Evolutionary conservation across 2,113 vertebrate genomes (phyloP).

Genomic region (Microtus richardsoni): DNA sequence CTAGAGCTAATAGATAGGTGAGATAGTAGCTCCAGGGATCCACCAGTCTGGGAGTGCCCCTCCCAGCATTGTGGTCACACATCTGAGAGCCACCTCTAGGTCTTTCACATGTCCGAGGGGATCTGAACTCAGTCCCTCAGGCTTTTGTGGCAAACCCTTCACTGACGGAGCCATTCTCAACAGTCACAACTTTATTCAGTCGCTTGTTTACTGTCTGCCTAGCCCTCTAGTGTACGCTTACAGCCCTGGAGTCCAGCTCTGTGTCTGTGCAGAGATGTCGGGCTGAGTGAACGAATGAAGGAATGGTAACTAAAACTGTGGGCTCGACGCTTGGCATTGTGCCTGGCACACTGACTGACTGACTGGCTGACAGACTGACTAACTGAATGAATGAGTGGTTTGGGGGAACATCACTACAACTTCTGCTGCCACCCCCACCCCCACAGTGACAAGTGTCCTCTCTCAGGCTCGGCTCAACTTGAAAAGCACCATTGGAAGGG

Average conservation of each 20-base stretch:
- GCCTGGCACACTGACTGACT: neutral
- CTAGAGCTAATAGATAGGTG: neutral
- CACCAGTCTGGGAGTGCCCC: neutral
- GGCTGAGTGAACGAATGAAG: neutral
- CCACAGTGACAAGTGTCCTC: neutral
- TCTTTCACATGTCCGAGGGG: neutral
- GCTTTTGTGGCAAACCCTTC: neutral
- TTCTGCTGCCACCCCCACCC: neutral
- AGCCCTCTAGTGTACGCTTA: neutral
- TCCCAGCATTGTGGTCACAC: no score
- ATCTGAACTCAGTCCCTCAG: neutral
- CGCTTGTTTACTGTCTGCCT: conserved; percentile 15
- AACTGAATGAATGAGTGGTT: neutral
- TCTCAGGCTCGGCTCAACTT: neutral
- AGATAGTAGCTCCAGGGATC: neutral
- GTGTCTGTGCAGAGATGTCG: neutral
- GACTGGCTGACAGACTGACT: neutral
- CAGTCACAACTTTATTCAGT: conserved; percentile 13
- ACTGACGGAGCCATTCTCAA: neutral
- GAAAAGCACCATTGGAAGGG: neutral
- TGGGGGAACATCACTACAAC: no score
- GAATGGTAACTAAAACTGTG: neutral
- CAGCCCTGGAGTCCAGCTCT: neutral
- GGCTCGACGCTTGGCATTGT: neutral
- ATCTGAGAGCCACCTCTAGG: neutral